Evolutionary conservation across 2,888 invertebrate species (phyloP).

Genomic region (Macaria notata): DNA sequence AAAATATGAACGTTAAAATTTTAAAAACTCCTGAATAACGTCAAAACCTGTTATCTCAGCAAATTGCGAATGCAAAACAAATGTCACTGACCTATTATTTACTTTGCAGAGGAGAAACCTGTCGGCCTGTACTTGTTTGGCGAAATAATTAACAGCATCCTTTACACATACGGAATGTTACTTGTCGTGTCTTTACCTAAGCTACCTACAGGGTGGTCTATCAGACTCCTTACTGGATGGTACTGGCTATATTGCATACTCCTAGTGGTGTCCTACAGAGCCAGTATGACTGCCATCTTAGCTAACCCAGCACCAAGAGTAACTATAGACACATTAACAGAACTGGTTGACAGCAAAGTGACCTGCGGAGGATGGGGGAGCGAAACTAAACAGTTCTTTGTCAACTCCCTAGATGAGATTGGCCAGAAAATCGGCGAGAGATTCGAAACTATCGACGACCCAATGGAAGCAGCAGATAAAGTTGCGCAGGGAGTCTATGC

Average conservation of each 20-base stretch:
- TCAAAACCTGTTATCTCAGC: neutral
- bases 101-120: conserved; percentile 61
- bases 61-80: conserved; percentile 5
- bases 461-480: conserved; percentile 84
- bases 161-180: conserved; percentile 92
- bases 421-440: conserved; percentile 85
- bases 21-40: neutral
- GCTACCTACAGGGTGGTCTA: conserved; percentile 90
- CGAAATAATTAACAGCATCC: conserved; percentile 86
- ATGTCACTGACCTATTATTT: conserved; percentile 9
- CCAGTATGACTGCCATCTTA: conserved; percentile 92
- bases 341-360: conserved; percentile 85
- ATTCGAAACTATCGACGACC: conserved; percentile 84
- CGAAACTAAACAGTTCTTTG: conserved; percentile 87
- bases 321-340: conserved; percentile 89
- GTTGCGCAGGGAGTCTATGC: conserved; percentile 88
- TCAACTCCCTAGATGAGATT: conserved; percentile 85
- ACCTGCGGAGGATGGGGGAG: conserved; percentile 88
- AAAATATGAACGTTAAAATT: too few relatives aligned
- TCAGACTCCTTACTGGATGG: conserved; percentile 91
- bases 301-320: conserved; percentile 90
- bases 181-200: conserved; percentile 89
- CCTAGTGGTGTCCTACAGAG: conserved; percentile 90
- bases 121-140: conserved; percentile 87
- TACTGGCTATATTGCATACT: conserved; percentile 93